A percentile compares a stretch with the other conserved stretches of the same genome.
phyloP scores from a whole-genome alignment of 2,888 invertebrate species.

The Xestia rhomboidea region DNA sequence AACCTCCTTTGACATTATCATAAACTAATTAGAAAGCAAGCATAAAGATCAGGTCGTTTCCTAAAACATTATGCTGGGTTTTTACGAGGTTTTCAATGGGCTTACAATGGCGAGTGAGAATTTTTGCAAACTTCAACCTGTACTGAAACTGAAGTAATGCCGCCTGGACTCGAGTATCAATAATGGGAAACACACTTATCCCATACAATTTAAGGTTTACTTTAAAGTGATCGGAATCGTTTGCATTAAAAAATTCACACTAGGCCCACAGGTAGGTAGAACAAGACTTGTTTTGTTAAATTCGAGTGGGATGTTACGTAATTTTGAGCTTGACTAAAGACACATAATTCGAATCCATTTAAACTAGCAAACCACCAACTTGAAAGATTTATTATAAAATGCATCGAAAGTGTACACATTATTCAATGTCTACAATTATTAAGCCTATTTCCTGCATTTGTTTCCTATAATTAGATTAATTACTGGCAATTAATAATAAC shows the following conservation, averaged over 20 bases:
- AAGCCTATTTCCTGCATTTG: conserved; percentile 26
- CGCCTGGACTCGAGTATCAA: background rate
- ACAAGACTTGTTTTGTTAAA: background rate
- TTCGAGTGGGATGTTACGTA: background rate
- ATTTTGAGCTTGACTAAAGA: background rate
- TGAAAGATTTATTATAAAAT: background rate
- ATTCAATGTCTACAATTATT: background rate
- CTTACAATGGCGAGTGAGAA: background rate
- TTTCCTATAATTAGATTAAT: conserved; percentile 21
- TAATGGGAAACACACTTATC: background rate
- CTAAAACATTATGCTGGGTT: background rate
- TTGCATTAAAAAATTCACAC: background rate
- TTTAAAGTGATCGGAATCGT: background rate
- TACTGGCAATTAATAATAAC: conserved; percentile 22
- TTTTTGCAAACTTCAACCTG: background rate
- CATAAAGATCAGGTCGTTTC: background rate
- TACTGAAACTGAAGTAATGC: background rate
- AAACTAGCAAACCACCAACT: background rate
- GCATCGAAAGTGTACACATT: conserved; percentile 32
- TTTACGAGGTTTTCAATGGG: background rate
- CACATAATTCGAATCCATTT: background rate
- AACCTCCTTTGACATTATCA: background rate
- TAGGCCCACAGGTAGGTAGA: background rate
- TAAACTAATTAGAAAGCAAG: background rate
- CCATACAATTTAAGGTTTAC: background rate